Percentiles rank a stretch among this genome's conserved stretches.
These are phyloP conservation scores for Sporophila hypoxantha DNA, from an alignment of 2,113 vertebrate species.

Conservation along the genomic window DNA sequence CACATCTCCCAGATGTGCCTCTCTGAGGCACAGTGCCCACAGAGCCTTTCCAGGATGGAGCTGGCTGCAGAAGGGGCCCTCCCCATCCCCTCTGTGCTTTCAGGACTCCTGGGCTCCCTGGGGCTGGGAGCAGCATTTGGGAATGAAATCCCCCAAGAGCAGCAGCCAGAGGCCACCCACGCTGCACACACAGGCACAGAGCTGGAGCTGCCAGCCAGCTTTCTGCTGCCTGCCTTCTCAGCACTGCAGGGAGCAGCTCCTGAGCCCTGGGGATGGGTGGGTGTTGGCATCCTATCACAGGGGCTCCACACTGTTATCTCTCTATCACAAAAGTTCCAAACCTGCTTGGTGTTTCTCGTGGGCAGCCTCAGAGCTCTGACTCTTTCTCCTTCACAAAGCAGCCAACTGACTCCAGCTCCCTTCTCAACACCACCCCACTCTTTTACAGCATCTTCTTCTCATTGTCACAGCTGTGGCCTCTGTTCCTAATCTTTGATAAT, in stretches of 20 bases:
- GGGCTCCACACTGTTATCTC: too few species aligned
- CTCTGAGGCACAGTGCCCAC: accelerated
- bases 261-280: too few species aligned
- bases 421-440: too few species aligned
- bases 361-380: too few species aligned
- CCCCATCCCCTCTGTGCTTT: accelerated
- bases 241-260: background rate
- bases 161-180: background rate
- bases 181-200: background rate
- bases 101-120: background rate
- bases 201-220: background rate
- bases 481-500: too few species aligned
- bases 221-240: background rate
- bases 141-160: accelerated
- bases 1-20: background rate
- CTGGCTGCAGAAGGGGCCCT: background rate
- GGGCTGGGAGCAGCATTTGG: background rate
- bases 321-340: too few species aligned
- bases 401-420: too few species aligned
- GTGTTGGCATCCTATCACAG: too few species aligned
- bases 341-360: too few species aligned
- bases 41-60: background rate
- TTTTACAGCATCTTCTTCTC: too few species aligned
- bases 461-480: too few species aligned
- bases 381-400: too few species aligned